phyloP scores from a whole-genome alignment of 2,888 invertebrate species.

The Trachelus troglodyta region DNA sequence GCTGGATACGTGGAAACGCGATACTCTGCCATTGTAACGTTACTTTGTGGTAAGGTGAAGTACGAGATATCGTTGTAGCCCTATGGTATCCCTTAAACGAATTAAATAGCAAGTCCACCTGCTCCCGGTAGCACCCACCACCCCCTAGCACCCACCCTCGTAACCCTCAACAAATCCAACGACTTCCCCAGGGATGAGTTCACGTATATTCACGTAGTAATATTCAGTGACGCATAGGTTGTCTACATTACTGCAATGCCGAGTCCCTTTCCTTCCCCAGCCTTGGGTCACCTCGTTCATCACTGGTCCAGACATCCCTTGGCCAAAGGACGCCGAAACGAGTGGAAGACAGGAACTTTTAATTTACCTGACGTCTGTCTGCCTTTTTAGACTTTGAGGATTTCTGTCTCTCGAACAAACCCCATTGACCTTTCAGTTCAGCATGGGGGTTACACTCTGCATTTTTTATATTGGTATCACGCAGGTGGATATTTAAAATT shows the following conservation, averaged over 20 bases:
- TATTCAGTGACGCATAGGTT: slow-evolving; percentile 55
- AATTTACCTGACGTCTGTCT: neutral
- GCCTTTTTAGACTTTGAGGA: too few relatives aligned
- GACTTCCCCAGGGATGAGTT: slow-evolving; percentile 42
- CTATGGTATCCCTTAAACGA: too few relatives aligned
- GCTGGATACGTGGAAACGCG: slow-evolving; percentile 2
- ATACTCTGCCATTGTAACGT: neutral
- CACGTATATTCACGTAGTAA: slow-evolving; percentile 37
- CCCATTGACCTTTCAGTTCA: too few relatives aligned
- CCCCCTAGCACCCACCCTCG: too few relatives aligned
- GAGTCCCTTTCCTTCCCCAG: neutral
- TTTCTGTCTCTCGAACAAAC: too few relatives aligned
- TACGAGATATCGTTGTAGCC: neutral
- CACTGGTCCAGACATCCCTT: neutral
- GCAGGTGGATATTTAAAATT: too few relatives aligned
- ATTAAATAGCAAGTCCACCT: too few relatives aligned
- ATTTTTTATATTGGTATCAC: too few relatives aligned
- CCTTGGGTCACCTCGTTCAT: neutral
- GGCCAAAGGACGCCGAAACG: neutral
- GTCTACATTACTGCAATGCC: slow-evolving; percentile 57
- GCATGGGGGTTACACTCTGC: too few relatives aligned
- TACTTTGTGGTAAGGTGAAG: neutral
- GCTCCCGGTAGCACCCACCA: too few relatives aligned
- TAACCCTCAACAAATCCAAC: too few relatives aligned
- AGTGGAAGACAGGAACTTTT: neutral